Evolutionary conservation across 2,888 invertebrate species (phyloP).

Genomic region (Dicyrtomina minuta): DNA sequence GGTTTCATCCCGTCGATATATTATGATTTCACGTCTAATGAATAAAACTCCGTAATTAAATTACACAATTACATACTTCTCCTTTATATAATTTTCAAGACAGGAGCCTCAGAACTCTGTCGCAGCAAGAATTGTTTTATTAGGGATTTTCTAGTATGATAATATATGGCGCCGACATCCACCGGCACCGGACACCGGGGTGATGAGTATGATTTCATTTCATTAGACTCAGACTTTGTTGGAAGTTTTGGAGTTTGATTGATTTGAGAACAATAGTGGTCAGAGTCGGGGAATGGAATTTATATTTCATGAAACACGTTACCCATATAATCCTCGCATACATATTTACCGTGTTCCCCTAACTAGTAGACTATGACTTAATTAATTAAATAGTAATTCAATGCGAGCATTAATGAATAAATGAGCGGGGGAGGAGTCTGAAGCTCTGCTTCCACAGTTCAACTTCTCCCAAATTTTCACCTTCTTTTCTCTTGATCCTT

Average conservation of each 20-base stretch:
- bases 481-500: neutral
- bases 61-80: neutral
- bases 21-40: too few species aligned
- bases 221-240: too few species aligned
- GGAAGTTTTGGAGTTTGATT: neutral
- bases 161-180: too few species aligned
- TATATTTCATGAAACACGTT: slow-evolving; percentile 20
- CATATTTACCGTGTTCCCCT: slow-evolving; percentile 4
- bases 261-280: too few species aligned
- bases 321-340: neutral
- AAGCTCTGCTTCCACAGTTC: neutral
- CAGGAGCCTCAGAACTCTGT: too few species aligned
- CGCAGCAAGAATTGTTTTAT: too few species aligned
- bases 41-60: too few species aligned
- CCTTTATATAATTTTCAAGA: neutral
- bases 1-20: neutral
- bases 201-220: too few species aligned
- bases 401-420: slow-evolving; percentile 20
- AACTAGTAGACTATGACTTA: neutral
- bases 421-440: neutral
- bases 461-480: too few species aligned
- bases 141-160: too few species aligned
- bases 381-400: slow-evolving; percentile 29
- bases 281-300: neutral
- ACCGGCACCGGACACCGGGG: too few species aligned